Base-by-base conservation (phyloP, 2,113 vertebrate species). In the Prinia subflava region DNA sequence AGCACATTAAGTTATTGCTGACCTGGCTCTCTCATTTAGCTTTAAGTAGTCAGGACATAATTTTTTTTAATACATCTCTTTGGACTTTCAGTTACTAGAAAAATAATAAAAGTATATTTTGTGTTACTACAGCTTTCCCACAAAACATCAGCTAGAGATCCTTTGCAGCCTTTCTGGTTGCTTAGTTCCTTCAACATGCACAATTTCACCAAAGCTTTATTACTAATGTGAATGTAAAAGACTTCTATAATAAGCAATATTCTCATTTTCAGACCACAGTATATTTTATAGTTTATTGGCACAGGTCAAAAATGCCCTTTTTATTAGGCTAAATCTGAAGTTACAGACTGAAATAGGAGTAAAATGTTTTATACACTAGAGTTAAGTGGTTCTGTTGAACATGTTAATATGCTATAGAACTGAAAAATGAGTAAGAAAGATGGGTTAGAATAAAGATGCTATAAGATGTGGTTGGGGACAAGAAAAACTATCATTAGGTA, bases 231-330 rank as follows among this genome's bases (percentile, higher is more conserved):
- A 87, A 13, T 23, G 15, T 33, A 80, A 65, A 94, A 79, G 35
- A 83, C 55, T 87, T 84, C 82, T 77, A 23, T 63, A 75, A 82
- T 75, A 91, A 44, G 50, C 23, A 80, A 82, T 57, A 90, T 41
- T 63, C 56, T 84, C 57, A 64, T 89, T 93, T 94, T 94, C 89
- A 73, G 57, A 65, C 53, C 41, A 87, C 44, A 65, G 53, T n/a
- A 16, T 21, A 64, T 85, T 89, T 92, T 83, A 79, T 31, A 69
- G 57, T 79, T 89, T 76, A 94, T 67, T 62, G 84, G 75, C 27
- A 73, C 62, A 89, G 62, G 70, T 87, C 57, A 91, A 89, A 97
- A 95, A 62, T 64, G 49, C 9, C 62, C 27, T 56, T 94, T 94
- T 95, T 84, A 79, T 92, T 92, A 85, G 28, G 39, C 53, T 69